Evolutionary conservation across 2,888 invertebrate species (phyloP).

Genomic region (Eupithecia vulgata): DNA sequence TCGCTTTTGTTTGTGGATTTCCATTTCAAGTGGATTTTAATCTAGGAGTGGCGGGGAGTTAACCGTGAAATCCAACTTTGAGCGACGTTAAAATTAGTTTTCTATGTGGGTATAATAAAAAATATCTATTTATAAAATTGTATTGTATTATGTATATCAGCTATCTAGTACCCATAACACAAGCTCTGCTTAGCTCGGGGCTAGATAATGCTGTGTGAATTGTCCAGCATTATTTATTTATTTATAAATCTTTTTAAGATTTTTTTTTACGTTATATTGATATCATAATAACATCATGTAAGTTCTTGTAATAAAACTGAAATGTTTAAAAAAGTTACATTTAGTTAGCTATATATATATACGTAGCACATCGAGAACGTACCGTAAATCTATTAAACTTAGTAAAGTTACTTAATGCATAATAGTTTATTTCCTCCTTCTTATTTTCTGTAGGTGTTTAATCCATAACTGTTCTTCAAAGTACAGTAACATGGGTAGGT

Average conservation of each 20-base stretch:
- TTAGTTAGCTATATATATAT: no score
- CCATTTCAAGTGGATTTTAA: slow-evolving; percentile 26
- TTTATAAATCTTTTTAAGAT: no score
- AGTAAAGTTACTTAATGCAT: not conserved
- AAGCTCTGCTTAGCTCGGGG: no score
- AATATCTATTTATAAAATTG: no score
- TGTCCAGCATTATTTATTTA: no score
- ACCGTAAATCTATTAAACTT: not conserved
- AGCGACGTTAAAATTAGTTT: not conserved
- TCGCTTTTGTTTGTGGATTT: slow-evolving; percentile 29
- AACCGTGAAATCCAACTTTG: slow-evolving; percentile 7
- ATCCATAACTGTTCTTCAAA: not conserved
- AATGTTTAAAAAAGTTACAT: not conserved
- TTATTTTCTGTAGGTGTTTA: not conserved
- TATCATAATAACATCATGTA: not conserved
- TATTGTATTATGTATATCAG: no score
- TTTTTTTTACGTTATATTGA: no score
- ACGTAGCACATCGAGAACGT: not conserved
- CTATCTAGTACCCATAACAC: no score
- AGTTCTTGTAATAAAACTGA: not conserved
- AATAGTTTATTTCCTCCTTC: not conserved
- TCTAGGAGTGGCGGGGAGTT: slow-evolving; percentile 15
- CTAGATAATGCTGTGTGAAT: no score
- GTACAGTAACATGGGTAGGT: not conserved
- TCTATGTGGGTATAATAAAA: no score